Conservation (phyloP, 2,888 invertebrate genomes). For the Andrena minutula region DNA sequence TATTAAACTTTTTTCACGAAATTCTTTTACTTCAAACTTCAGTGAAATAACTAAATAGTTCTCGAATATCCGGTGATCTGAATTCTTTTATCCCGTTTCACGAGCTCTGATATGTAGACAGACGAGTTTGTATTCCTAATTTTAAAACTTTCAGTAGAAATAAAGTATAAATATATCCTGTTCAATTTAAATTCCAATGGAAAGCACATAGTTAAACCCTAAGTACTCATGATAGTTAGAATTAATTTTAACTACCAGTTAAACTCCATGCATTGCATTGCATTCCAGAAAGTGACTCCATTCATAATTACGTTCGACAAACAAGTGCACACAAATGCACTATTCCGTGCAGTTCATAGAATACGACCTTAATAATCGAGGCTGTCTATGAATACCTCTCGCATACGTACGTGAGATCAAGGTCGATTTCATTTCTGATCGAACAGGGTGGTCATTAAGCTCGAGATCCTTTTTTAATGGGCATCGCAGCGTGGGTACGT, state of each 20-base stretch:
- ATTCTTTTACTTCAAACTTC: too few relatives aligned
- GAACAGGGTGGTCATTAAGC: constrained; percentile 59
- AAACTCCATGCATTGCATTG: constrained; percentile 1
- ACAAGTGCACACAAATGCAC: constrained; percentile 19
- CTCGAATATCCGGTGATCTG: too few relatives aligned
- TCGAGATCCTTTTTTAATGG: constrained; percentile 47
- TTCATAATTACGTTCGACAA: constrained; percentile 25
- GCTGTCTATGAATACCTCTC: constrained; percentile 65
- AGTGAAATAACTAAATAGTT: too few relatives aligned
- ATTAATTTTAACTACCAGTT: not conserved
- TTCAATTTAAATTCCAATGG: too few relatives aligned
- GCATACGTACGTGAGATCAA: constrained; percentile 67
- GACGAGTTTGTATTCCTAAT: too few relatives aligned
- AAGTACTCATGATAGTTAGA: not conserved
- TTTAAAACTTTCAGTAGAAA: too few relatives aligned
- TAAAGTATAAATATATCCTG: too few relatives aligned
- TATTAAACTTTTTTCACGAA: too few relatives aligned
- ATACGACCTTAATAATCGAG: constrained; percentile 67
- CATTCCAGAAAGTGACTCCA: constrained; percentile 10
- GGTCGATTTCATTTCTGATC: constrained; percentile 69
- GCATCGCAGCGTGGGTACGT: constrained; percentile 17
- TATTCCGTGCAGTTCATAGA: constrained; percentile 57
- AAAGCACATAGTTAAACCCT: too few relatives aligned
- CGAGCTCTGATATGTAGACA: too few relatives aligned
- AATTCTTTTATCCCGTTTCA: too few relatives aligned